Evolutionary conservation across 2,888 invertebrate species (phyloP).

Genomic region (Glyphotaelius pellucidus): DNA sequence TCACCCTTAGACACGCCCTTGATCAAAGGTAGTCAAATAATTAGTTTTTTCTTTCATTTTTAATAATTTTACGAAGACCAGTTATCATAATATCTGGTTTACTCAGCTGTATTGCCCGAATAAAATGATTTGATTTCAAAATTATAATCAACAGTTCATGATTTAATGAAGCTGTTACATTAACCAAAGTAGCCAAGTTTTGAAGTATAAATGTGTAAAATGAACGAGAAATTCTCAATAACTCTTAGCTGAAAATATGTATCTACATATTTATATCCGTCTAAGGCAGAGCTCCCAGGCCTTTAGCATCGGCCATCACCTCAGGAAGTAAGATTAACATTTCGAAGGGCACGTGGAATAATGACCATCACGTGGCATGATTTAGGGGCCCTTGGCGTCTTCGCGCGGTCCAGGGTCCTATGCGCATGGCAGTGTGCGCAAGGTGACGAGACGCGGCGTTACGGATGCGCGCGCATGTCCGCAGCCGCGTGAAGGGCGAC

Average conservation of each 20-base stretch:
- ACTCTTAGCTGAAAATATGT: background rate
- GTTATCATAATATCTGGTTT: too few relatives aligned
- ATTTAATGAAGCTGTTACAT: background rate
- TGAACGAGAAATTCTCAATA: background rate
- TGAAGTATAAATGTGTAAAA: background rate
- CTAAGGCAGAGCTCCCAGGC: background rate
- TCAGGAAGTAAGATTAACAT: constrained; percentile 6
- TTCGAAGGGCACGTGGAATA: constrained; percentile 16
- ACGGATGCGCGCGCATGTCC: constrained; percentile 32
- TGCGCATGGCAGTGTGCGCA: constrained; percentile 22
- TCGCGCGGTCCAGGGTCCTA: background rate
- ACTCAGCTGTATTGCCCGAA: too few relatives aligned
- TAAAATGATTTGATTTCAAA: background rate
- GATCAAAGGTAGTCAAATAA: too few relatives aligned
- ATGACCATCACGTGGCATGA: background rate
- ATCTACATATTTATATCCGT: background rate
- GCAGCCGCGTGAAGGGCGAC: constrained; percentile 40
- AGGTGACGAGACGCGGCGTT: constrained; percentile 40
- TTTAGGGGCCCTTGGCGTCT: constrained; percentile 20
- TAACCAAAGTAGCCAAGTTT: background rate
- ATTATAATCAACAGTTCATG: background rate
- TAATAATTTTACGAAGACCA: too few relatives aligned
- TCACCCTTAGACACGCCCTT: too few relatives aligned
- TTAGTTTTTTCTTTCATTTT: too few relatives aligned
- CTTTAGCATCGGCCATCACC: background rate